A percentile compares a stretch with the other conserved stretches of the same genome.
phyloP scores from a whole-genome alignment of 2,888 invertebrate genomes.

The Scelioninae gen. 2 region DNA sequence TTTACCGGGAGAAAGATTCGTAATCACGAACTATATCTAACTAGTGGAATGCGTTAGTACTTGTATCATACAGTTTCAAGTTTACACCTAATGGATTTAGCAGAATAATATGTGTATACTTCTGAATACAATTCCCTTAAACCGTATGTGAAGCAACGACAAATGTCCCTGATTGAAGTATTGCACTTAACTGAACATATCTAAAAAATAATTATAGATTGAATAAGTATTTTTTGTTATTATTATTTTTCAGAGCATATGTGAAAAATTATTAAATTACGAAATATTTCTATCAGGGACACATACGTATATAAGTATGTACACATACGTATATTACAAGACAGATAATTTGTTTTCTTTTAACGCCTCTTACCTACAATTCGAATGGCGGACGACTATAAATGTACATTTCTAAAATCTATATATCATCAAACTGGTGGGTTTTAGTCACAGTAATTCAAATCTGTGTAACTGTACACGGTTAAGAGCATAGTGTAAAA shows the following conservation, averaged over 20 bases:
- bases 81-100: conserved; percentile 24
- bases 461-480: neutral
- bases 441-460: neutral
- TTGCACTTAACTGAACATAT: too few relatives aligned
- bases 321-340: conserved; percentile 32
- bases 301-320: conserved; percentile 24
- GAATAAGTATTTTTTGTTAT: too few relatives aligned
- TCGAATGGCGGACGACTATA: conserved; percentile 18
- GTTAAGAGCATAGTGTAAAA: conserved; percentile 1
- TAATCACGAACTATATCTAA: conserved; percentile 37
- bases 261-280: too few relatives aligned
- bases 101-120: conserved; percentile 20
- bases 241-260: too few relatives aligned
- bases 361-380: conserved; percentile 9
- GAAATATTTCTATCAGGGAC: neutral
- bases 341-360: conserved; percentile 15
- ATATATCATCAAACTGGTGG: conserved; percentile 25
- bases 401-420: conserved; percentile 27
- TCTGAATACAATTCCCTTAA: conserved; percentile 20
- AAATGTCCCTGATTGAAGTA: neutral
- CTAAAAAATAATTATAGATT: too few relatives aligned
- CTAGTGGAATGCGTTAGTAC: conserved; percentile 48
- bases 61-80: conserved; percentile 40
- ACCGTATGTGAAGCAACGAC: conserved; percentile 16
- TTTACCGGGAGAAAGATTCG: conserved; percentile 35